Evolutionary conservation across 2,113 vertebrate genomes (phyloP), one percentile per base, ranked within the genome.

Genomic region (Lanius collurio): DNA sequence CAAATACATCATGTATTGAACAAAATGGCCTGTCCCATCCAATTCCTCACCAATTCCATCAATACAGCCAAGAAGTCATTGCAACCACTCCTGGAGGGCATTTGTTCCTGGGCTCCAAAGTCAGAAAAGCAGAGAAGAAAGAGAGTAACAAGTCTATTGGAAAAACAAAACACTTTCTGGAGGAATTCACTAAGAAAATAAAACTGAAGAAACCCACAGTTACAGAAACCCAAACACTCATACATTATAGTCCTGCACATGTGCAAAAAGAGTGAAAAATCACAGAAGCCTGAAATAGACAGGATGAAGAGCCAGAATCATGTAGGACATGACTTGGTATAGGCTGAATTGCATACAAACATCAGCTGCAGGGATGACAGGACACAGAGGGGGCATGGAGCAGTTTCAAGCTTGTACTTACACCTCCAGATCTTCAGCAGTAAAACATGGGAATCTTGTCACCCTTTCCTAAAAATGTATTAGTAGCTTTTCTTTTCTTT

Each of bases 131-230:
- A 85, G 80, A 85, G 53, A 76, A 75, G 26, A 89, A 47, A 71
- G 46, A 31, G 8, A 80, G 4, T 20, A 79, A 35, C 15, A 56
- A 88, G 50, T 13, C 44, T 42, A 39, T 8, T 6, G 42, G 55
- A 70, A 74, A 93, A 92, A 31, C 41, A 70, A 78, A 83, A 60
- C 42, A 44, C 8, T 74, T 83, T 12, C 44, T 23, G 23, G 39
- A 74, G 35, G 13, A 94, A 90, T 74, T 88, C 27, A 17, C 47
- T 71, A 62, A 37, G 78, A 74, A 94, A 95, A 77, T 18, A 62
- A 47, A 39, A 57, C 46, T 9, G 31, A 88, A 82, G 35, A 86
- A 90, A 77, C 9, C 8, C 46, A 23, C 31, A 69, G 47, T 50
- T 74, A 70, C 19, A 62, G 63, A 87, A 92, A 57, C 12, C 30